Evolutionary conservation across 2,797 vertebrate genomes (phyloP).

Genomic region (Clarias pachynema): DNA sequence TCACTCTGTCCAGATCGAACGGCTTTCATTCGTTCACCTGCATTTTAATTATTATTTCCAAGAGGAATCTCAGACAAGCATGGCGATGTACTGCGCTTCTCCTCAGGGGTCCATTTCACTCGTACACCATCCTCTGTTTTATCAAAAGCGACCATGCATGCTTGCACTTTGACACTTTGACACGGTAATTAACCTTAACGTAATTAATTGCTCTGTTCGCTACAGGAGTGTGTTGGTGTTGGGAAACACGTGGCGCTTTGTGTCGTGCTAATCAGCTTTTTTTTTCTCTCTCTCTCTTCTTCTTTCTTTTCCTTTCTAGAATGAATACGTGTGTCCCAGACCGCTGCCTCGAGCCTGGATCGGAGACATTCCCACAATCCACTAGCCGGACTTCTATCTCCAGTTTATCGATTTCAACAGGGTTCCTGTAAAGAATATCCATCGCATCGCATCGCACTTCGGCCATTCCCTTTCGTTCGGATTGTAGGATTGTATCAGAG

Average conservation of each 20-base stretch:
- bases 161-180: constrained; percentile 40
- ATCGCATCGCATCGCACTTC: neutral
- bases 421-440: constrained; percentile 40
- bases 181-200: constrained; percentile 63
- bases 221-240: neutral
- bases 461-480: neutral
- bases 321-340: constrained; percentile 78
- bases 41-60: constrained; percentile 59
- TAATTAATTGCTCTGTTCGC: constrained; percentile 16
- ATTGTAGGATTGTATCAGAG: constrained; percentile 1
- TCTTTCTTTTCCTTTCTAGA: constrained; percentile 64
- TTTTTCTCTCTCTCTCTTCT: constrained; percentile 12
- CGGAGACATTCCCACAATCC: constrained; percentile 76
- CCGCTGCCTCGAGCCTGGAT: constrained; percentile 80
- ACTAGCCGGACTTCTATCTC: constrained; percentile 61
- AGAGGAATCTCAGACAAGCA: constrained; percentile 40
- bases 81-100: neutral
- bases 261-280: constrained; percentile 41
- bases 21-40: constrained; percentile 46
- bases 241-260: neutral
- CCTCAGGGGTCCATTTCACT: constrained; percentile 1
- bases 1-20: constrained; percentile 48
- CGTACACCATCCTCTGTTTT: constrained; percentile 12
- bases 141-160: constrained; percentile 30
- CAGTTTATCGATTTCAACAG: constrained; percentile 51